phyloP scores from a whole-genome alignment of 2,113 vertebrate species.

The Odocoileus hemionus region DNA sequence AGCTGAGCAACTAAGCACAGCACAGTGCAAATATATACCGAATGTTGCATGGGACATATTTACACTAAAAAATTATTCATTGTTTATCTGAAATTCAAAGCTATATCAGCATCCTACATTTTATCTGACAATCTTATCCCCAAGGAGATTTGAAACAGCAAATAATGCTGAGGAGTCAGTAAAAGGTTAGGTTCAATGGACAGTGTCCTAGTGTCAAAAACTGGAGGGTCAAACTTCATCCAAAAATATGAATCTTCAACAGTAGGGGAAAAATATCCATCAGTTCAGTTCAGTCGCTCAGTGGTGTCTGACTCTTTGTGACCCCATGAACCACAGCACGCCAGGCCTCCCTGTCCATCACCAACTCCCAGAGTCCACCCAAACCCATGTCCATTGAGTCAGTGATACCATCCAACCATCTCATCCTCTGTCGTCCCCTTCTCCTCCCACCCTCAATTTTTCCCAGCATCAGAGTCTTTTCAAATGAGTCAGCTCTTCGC shows the following conservation, averaged over 20 bases:
- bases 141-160: neutral
- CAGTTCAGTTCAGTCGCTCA: neutral
- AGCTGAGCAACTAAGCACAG: neutral
- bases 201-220: neutral
- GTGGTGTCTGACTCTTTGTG: rapidly evolving
- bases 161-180: neutral
- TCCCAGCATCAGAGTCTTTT: neutral
- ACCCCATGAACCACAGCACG: neutral
- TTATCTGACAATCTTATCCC: neutral
- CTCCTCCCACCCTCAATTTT: neutral
- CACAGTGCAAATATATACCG: neutral
- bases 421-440: neutral
- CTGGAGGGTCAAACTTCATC: neutral
- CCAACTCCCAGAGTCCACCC: neutral
- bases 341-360: neutral
- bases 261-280: neutral
- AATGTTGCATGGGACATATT: conserved; percentile 14
- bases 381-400: neutral
- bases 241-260: neutral
- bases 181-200: neutral
- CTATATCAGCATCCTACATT: neutral
- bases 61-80: neutral
- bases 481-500: neutral
- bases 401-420: neutral
- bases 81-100: conserved; percentile 12